Conservation (phyloP, 2,113 vertebrate genomes). For the Tupaia chinensis region DNA sequence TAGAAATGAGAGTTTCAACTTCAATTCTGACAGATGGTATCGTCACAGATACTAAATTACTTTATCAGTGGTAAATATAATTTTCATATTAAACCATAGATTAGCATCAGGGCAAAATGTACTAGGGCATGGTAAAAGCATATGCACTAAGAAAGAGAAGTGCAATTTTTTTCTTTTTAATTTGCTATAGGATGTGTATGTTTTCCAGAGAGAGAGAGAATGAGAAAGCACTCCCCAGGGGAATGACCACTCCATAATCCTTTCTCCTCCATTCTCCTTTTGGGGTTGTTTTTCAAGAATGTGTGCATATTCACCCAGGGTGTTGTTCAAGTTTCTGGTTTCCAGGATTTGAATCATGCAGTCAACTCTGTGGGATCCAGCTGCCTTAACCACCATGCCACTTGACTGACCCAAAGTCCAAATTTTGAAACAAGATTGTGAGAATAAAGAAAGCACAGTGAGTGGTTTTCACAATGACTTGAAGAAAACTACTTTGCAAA, state of each 20-base stretch:
- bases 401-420: neutral
- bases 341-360: too few relatives aligned
- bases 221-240: too few relatives aligned
- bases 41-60: constrained; percentile 66
- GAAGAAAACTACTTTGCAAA: constrained; percentile 48
- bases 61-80: constrained; percentile 52
- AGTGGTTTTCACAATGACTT: constrained; percentile 58
- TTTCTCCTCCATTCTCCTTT: too few relatives aligned
- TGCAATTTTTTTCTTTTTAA: constrained; percentile 8
- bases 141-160: neutral
- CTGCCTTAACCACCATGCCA: too few relatives aligned
- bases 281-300: too few relatives aligned
- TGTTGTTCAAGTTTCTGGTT: too few relatives aligned
- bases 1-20: constrained; percentile 53
- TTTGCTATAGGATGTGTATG: too few relatives aligned
- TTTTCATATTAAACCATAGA: constrained; percentile 65
- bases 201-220: too few relatives aligned
- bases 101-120: constrained; percentile 20
- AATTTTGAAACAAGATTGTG: constrained; percentile 45
- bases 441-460: constrained; percentile 24
- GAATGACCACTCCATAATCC: too few relatives aligned
- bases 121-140: constrained; percentile 20
- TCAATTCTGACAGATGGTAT: constrained; percentile 68
- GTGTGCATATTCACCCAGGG: too few relatives aligned
- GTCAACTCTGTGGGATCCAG: too few relatives aligned